Evolutionary conservation across 2,888 invertebrate genomes (phyloP).

Genomic region (Hydrotaea diabolus): DNA sequence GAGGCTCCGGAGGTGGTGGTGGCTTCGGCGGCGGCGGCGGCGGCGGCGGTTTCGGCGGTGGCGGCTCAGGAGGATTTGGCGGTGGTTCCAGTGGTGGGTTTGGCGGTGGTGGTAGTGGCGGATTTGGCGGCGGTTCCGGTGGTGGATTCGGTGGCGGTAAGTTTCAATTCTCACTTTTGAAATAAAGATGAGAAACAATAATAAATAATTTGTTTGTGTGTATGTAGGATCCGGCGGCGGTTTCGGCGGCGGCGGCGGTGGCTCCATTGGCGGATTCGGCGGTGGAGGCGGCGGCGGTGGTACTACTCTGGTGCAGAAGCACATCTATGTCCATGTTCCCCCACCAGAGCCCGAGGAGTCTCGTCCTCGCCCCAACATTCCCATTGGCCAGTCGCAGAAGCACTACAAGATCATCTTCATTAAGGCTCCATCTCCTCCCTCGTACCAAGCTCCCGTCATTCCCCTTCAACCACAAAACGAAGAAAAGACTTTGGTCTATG

Average conservation of each 20-base stretch:
- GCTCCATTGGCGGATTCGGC: slow-evolving; percentile 64
- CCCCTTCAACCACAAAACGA: slow-evolving; percentile 91
- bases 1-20: slow-evolving; percentile 66
- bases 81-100: slow-evolving; percentile 65
- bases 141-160: slow-evolving; percentile 73
- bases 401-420: slow-evolving; percentile 97
- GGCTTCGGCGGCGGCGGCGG: slow-evolving; percentile 63
- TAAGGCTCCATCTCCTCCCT: slow-evolving; percentile 92
- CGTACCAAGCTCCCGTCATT: slow-evolving; percentile 90
- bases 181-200: background rate
- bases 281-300: slow-evolving; percentile 79
- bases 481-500: slow-evolving; percentile 94
- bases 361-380: slow-evolving; percentile 83
- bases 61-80: slow-evolving; percentile 73
- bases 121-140: slow-evolving; percentile 68
- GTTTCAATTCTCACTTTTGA: background rate
- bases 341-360: slow-evolving; percentile 91
- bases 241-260: slow-evolving; percentile 73
- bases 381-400: slow-evolving; percentile 89
- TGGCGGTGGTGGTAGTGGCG: slow-evolving; percentile 69
- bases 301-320: slow-evolving; percentile 87
- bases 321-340: slow-evolving; percentile 94
- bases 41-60: slow-evolving; percentile 70
- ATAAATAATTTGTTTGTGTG: background rate
- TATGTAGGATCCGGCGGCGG: slow-evolving; percentile 58